A percentile compares a stretch with the other conserved stretches of the same genome.
Evolutionary conservation across 2,888 invertebrate genomes (phyloP).

Genomic region (Apoda limacodes): DNA sequence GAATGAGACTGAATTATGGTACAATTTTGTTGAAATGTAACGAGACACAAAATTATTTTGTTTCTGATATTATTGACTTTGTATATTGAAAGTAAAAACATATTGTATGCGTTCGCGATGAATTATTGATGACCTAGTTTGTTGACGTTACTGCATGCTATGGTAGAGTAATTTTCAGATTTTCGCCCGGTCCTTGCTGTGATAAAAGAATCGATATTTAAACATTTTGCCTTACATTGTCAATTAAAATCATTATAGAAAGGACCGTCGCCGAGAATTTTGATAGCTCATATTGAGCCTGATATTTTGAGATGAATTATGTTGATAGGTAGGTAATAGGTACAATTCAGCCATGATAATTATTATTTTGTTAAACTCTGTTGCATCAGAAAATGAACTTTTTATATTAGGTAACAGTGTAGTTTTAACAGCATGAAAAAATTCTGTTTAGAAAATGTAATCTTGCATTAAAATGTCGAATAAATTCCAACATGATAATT

Average conservation of each 20-base stretch:
- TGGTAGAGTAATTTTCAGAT: constrained; percentile 61
- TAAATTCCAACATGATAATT: constrained; percentile 57
- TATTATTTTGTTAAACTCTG: background rate
- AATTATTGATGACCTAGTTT: constrained; percentile 40
- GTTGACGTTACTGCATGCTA: constrained; percentile 61
- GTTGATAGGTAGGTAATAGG: constrained; percentile 52
- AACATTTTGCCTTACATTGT: constrained; percentile 47
- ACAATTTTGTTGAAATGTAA: constrained; percentile 55
- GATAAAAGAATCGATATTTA: constrained; percentile 38
- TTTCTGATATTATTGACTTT: constrained; percentile 55
- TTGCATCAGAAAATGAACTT: too few species aligned
- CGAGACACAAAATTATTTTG: constrained; percentile 28
- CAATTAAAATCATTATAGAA: constrained; percentile 40
- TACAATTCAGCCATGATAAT: constrained; percentile 51
- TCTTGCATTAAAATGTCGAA: constrained; percentile 55
- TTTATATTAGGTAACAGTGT: too few species aligned
- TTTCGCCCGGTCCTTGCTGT: constrained; percentile 66
- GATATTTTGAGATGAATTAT: constrained; percentile 53
- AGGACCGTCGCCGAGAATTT: constrained; percentile 55
- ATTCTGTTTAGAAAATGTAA: constrained; percentile 46
- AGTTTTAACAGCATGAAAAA: constrained; percentile 42
- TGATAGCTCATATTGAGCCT: constrained; percentile 67
- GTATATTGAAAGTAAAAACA: constrained; percentile 24
- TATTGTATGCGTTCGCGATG: constrained; percentile 28
- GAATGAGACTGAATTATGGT: constrained; percentile 65